These are phyloP conservation scores for Corydoras maculifer DNA, from an alignment of 2,113 vertebrate species.

Conservation along the genomic window DNA sequence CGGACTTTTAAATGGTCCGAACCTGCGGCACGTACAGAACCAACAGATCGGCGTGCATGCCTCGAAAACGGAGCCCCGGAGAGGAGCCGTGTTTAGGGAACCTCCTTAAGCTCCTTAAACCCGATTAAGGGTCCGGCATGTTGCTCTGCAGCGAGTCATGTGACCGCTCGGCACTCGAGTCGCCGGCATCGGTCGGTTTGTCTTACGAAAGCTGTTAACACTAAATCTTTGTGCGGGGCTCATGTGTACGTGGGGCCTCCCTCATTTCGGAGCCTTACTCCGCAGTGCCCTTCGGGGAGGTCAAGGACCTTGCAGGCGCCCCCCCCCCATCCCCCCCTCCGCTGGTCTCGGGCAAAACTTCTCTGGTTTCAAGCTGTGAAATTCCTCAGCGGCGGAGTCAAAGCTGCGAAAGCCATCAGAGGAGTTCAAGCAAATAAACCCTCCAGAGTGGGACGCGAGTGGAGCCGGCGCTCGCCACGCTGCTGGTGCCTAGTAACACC, in stretches of 20 bases:
- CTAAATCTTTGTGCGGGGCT: neutral
- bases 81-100: too few relatives aligned
- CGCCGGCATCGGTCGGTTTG: neutral
- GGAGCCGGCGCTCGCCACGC: slow-evolving; percentile 27
- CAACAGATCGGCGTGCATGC: too few relatives aligned
- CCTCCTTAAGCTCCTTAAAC: too few relatives aligned
- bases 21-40: slow-evolving; percentile 12
- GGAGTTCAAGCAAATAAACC: slow-evolving; percentile 65
- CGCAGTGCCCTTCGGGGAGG: slow-evolving; percentile 24
- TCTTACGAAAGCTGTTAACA: neutral
- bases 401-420: slow-evolving; percentile 69
- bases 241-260: neutral
- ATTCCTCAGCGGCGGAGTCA: slow-evolving; percentile 61
- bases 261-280: neutral
- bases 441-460: slow-evolving; percentile 37
- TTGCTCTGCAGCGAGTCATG: too few relatives aligned
- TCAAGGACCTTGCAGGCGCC: slow-evolving; percentile 31
- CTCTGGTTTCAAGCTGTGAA: slow-evolving; percentile 63
- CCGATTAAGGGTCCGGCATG: too few relatives aligned
- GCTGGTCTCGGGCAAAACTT: slow-evolving; percentile 13
- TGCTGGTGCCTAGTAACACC: too few relatives aligned
- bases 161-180: too few relatives aligned
- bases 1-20: neutral
- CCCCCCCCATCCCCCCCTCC: too few relatives aligned
- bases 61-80: too few relatives aligned